These are phyloP conservation scores for Tetheella fluctuosa DNA, from an alignment of 2,888 invertebrate species.

Conservation along the genomic window DNA sequence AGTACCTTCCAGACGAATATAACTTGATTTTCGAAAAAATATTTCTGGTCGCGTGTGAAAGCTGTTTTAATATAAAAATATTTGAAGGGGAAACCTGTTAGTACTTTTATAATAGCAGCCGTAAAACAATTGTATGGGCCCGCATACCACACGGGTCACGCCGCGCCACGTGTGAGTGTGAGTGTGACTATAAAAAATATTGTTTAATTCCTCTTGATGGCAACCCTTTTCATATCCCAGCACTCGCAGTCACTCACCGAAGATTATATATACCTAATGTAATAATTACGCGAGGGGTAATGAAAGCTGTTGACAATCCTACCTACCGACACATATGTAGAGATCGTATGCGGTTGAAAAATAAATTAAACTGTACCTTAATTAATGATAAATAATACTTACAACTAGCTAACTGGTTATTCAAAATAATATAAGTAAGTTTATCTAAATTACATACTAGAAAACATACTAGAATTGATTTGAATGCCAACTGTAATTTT, in stretches of 20 bases:
- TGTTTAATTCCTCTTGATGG: slow-evolving; percentile 30
- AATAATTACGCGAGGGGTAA: neutral
- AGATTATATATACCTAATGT: slow-evolving; percentile 4
- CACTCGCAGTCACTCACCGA: neutral
- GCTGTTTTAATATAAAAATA: slow-evolving; percentile 9
- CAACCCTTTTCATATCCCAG: slow-evolving; percentile 15
- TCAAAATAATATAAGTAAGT: too few species aligned
- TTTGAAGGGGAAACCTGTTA: slow-evolving; percentile 26
- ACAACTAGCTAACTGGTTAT: too few species aligned
- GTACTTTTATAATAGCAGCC: slow-evolving; percentile 44
- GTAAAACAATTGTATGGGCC: slow-evolving; percentile 48
- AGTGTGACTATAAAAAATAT: slow-evolving; percentile 44
- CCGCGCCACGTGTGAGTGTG: neutral
- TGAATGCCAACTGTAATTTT: too few species aligned
- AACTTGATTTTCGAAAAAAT: neutral
- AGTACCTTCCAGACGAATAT: neutral
- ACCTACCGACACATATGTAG: neutral
- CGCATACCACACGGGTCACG: slow-evolving; percentile 49
- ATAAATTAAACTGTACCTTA: neutral
- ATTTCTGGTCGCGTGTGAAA: neutral
- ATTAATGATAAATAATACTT: neutral
- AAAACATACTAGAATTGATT: too few species aligned
- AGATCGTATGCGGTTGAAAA: neutral
- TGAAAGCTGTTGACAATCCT: neutral
- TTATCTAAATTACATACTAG: too few species aligned